Percentiles rank a stretch among this genome's conserved stretches.
Conservation (phyloP, 1,140 invertebrate genomes). For the Heliothis virescens region DNA sequence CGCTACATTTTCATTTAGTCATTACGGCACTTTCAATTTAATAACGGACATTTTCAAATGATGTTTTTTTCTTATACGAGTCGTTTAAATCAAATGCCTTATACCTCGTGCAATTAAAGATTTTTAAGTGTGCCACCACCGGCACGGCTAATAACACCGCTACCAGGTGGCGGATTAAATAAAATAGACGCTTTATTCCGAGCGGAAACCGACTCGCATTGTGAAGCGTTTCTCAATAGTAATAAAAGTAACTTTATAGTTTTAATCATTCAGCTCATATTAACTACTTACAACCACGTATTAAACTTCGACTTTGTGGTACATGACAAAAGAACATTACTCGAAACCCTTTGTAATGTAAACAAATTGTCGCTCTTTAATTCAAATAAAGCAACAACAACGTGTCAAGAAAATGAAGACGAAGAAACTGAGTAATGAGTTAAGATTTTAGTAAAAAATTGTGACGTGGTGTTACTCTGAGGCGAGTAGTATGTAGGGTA, state of each 20-base stretch:
- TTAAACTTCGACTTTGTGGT: not conserved
- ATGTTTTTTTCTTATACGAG: not conserved
- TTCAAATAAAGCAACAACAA: not conserved
- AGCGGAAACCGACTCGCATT: slow-evolving; percentile 1
- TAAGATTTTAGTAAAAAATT: slow-evolving; percentile 45
- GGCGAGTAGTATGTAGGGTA: slow-evolving; percentile 61
- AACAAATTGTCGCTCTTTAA: not conserved
- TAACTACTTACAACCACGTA: not conserved
- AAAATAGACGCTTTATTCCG: slow-evolving; percentile 29
- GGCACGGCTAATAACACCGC: slow-evolving; percentile 20
- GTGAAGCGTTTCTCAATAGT: slow-evolving; percentile 12
- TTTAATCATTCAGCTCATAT: not conserved
- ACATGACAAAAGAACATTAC: too few species aligned
- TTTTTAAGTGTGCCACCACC: slow-evolving; percentile 1
- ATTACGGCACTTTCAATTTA: not conserved
- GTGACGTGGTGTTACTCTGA: slow-evolving; percentile 45
- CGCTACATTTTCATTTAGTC: not conserved
- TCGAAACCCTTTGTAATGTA: not conserved
- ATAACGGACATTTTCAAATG: not conserved
- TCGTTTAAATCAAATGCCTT: slow-evolving; percentile 1
- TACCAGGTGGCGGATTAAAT: slow-evolving; percentile 29
- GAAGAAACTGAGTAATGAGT: slow-evolving; percentile 32
- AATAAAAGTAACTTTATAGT: not conserved
- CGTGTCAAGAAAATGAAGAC: not conserved
- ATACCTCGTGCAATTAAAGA: slow-evolving; percentile 26